Evolutionary conservation across 2,888 invertebrate species (phyloP).

Genomic region (Phrixothrix hirtus): DNA sequence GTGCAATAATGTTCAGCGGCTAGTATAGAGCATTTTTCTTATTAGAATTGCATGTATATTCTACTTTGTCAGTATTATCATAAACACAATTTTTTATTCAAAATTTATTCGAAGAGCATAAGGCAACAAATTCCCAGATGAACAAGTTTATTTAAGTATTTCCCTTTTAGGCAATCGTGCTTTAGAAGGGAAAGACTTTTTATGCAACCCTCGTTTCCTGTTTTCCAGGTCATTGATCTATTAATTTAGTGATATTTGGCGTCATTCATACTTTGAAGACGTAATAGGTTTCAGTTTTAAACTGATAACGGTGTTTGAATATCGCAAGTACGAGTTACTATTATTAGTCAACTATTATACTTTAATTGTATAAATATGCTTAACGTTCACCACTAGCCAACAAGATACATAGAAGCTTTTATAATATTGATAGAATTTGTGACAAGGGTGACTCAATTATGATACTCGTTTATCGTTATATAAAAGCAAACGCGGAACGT

Average conservation of each 20-base stretch:
- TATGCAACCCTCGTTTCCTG: neutral
- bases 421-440: too few relatives aligned
- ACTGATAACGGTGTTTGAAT: too few relatives aligned
- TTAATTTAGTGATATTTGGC: neutral
- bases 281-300: neutral
- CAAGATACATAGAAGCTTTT: too few relatives aligned
- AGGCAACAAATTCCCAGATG: neutral
- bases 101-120: neutral
- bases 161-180: neutral
- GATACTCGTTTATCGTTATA: too few relatives aligned
- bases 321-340: too few relatives aligned
- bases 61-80: neutral
- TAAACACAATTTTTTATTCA: neutral
- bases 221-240: neutral
- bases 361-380: too few relatives aligned
- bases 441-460: too few relatives aligned
- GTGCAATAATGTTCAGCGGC: too few relatives aligned
- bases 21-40: neutral
- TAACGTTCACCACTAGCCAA: too few relatives aligned
- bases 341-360: neutral
- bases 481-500: too few relatives aligned
- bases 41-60: conserved; percentile 1
- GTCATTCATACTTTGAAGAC: neutral
- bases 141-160: neutral
- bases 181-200: neutral